A percentile compares a stretch with the other conserved stretches of the same genome.
phyloP scores from a whole-genome alignment of 2,888 invertebrate genomes.

The Campopleginae sp. region DNA sequence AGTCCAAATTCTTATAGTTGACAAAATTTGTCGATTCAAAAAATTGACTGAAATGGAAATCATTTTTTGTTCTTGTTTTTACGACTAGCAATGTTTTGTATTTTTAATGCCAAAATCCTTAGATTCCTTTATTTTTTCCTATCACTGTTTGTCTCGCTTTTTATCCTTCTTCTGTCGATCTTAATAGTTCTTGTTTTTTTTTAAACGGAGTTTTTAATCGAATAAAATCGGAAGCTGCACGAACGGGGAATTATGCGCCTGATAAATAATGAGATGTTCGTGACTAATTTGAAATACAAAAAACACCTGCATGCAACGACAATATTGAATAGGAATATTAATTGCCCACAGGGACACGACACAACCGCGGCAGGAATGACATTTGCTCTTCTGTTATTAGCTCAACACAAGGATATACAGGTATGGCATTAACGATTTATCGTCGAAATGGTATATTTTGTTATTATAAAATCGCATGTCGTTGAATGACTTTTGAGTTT shows the following conservation, averaged over 20 bases:
- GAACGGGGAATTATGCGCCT: not conserved
- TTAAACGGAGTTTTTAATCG: not conserved
- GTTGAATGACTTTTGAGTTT: constrained; percentile 88
- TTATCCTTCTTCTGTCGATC: not conserved
- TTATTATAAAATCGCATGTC: constrained; percentile 82
- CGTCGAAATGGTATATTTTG: not conserved
- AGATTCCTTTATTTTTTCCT: not conserved
- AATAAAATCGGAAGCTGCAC: not conserved
- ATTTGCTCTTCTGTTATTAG: constrained; percentile 64
- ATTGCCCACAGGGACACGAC: constrained; percentile 64
- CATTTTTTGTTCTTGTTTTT: not conserved
- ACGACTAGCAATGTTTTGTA: not conserved
- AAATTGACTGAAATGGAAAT: not conserved
- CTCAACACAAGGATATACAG: constrained; percentile 66
- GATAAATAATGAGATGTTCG: constrained; percentile 83
- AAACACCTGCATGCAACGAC: not conserved
- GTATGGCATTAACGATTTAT: constrained; percentile 30
- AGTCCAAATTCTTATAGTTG: not conserved
- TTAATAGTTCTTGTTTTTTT: not conserved
- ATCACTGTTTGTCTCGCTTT: not conserved
- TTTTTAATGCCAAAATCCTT: not conserved
- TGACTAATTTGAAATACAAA: constrained; percentile 58
- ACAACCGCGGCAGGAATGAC: constrained; percentile 62
- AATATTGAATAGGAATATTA: not conserved
- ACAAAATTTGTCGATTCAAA: no score